A percentile compares a stretch with the other conserved stretches of the same genome.
These are phyloP conservation scores for Zelleria hepariella DNA, from an alignment of 2,888 invertebrate genomes.

Conservation along the genomic window DNA sequence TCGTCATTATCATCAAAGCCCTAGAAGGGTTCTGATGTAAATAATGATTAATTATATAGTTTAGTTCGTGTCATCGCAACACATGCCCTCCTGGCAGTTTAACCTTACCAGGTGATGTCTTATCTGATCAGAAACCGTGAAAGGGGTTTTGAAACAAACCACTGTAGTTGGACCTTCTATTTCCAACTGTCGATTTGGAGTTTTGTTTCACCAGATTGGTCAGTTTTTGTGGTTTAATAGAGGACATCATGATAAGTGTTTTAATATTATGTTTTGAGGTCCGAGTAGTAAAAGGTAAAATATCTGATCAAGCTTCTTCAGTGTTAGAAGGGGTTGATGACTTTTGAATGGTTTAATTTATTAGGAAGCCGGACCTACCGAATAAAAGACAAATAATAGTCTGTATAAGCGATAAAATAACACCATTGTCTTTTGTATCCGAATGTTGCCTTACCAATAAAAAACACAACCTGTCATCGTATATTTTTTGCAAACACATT, in stretches of 20 bases:
- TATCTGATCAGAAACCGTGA: constrained; percentile 60
- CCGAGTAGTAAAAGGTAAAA: neutral
- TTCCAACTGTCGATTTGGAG: neutral
- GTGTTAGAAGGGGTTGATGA: neutral
- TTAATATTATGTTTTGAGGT: constrained; percentile 8
- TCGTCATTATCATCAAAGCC: constrained; percentile 52
- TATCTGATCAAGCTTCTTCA: constrained; percentile 9
- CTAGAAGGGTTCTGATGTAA: constrained; percentile 45
- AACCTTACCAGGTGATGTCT: constrained; percentile 56
- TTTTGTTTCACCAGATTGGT: neutral
- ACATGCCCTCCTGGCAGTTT: constrained; percentile 47
- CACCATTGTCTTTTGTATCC: neutral
- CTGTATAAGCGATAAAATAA: neutral
- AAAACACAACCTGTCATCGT: neutral
- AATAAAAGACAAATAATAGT: neutral
- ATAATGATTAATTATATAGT: constrained; percentile 68
- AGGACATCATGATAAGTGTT: constrained; percentile 30
- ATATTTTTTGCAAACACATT: neutral
- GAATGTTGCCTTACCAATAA: neutral
- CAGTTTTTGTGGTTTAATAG: neutral
- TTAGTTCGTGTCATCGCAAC: constrained; percentile 59
- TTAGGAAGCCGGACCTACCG: neutral
- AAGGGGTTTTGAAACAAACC: constrained; percentile 43
- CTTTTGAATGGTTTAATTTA: neutral
- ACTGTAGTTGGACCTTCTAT: neutral